Conservation (phyloP, 2,797 vertebrate genomes). For the Serranus cabrilla region DNA sequence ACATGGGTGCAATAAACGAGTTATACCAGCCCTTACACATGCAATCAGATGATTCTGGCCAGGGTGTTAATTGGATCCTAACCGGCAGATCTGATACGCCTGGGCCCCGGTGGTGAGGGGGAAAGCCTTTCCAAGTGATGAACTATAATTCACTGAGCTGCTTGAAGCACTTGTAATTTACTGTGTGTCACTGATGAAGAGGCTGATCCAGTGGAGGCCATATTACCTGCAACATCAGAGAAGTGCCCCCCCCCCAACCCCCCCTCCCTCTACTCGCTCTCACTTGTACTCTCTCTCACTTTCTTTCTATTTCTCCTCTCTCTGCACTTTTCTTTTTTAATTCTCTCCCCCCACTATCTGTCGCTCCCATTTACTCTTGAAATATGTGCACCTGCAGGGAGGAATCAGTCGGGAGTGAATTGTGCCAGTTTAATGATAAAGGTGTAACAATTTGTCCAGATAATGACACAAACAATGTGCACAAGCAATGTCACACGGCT, state of each 20-base stretch:
- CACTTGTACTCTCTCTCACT: conserved; percentile 49
- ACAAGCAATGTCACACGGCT: conserved; percentile 10
- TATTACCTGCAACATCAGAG: conserved; percentile 97
- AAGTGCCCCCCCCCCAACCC: conserved; percentile 64
- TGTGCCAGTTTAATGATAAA: conserved; percentile 64
- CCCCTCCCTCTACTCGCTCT: not conserved
- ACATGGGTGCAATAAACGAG: conserved; percentile 98
- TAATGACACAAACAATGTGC: conserved; percentile 73
- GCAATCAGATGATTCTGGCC: conserved; percentile 99
- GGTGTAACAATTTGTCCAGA: conserved; percentile 53
- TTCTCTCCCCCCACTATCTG: conserved; percentile 27
- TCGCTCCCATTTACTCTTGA: conserved; percentile 57
- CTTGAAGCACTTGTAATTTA: conserved; percentile 99
- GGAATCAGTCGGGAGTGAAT: conserved; percentile 44
- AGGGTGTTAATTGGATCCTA: conserved; percentile 99
- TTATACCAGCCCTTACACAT: conserved; percentile 96
- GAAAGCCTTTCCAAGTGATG: conserved; percentile 98
- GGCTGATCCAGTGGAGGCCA: conserved; percentile 98
- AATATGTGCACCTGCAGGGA: conserved; percentile 62
- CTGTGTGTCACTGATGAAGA: conserved; percentile 99
- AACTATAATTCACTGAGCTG: conserved; percentile 99
- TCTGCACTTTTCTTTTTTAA: conserved; percentile 51
- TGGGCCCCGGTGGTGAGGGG: conserved; percentile 90
- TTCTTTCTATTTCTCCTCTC: conserved; percentile 65
- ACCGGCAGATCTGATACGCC: conserved; percentile 99